These are phyloP conservation scores for Drosophila picticornis DNA, from an alignment of 2,888 invertebrate genomes.

Conservation along the genomic window DNA sequence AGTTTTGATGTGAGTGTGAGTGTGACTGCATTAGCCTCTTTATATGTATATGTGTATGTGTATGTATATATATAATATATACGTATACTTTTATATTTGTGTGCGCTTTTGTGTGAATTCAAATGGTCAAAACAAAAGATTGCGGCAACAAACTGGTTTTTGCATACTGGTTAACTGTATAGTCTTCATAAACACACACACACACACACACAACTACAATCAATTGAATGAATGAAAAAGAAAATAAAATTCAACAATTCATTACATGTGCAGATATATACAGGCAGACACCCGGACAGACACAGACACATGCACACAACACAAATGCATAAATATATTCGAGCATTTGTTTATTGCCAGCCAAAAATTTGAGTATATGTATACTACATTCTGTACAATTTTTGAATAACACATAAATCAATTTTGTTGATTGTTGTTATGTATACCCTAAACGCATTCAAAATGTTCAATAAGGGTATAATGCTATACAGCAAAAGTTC, in stretches of 20 bases:
- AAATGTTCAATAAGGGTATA: neutral
- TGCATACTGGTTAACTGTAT: slow-evolving; percentile 50
- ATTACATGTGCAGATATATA: slow-evolving; percentile 33
- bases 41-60: slow-evolving; percentile 10
- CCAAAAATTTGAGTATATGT: neutral
- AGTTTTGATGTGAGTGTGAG: slow-evolving; percentile 8
- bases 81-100: slow-evolving; percentile 14
- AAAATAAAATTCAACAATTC: slow-evolving; percentile 44
- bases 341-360: neutral
- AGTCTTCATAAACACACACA: slow-evolving; percentile 32
- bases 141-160: slow-evolving; percentile 70
- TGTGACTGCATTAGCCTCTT: slow-evolving; percentile 32
- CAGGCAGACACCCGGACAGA: neutral
- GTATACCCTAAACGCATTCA: neutral
- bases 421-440: neutral
- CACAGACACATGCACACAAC: neutral
- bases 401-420: slow-evolving; percentile 2
- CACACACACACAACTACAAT: slow-evolving; percentile 6
- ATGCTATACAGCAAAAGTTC: neutral
- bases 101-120: slow-evolving; percentile 59
- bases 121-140: slow-evolving; percentile 69
- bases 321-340: neutral
- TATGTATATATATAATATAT: slow-evolving; percentile 8
- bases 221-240: slow-evolving; percentile 38
- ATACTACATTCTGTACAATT: neutral